Evolutionary conservation across 2,113 vertebrate species (phyloP).

Genomic region (Elaphurus davidianus): DNA sequence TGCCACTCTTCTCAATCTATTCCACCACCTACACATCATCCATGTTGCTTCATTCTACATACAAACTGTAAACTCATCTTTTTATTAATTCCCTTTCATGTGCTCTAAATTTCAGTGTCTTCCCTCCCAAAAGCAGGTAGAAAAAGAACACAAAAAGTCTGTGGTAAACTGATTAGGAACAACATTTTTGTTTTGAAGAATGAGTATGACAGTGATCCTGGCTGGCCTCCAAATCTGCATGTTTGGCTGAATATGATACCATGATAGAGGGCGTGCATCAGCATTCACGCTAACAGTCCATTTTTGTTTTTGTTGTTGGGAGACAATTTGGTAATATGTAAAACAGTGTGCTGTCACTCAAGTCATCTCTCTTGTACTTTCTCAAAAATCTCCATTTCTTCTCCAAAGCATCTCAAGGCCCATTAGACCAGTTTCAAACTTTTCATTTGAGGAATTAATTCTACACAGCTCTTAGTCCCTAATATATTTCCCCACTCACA

Average conservation of each 20-base stretch:
- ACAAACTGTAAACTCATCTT: neutral
- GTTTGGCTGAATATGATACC: neutral
- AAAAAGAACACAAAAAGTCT: neutral
- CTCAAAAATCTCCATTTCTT: neutral
- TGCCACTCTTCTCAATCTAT: neutral
- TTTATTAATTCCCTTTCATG: neutral
- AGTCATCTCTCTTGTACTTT: neutral
- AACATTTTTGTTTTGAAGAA: neutral
- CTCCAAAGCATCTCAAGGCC: neutral
- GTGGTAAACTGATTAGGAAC: neutral
- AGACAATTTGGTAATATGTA: neutral
- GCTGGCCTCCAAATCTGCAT: neutral
- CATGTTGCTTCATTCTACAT: neutral
- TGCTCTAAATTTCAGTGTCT: neutral
- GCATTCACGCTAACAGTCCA: neutral
- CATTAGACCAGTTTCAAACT: neutral
- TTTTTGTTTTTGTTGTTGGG: neutral
- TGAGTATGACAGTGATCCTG: neutral
- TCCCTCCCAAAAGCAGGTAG: neutral
- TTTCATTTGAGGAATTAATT: neutral
- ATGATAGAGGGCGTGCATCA: neutral
- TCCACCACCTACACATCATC: neutral
- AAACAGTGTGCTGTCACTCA: neutral
- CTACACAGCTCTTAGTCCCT: neutral
- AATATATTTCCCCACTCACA: neutral